A percentile compares a stretch with the other conserved stretches of the same genome.
Conservation (phyloP, 1,140 invertebrate genomes). For the Geopemphigus sp. region DNA sequence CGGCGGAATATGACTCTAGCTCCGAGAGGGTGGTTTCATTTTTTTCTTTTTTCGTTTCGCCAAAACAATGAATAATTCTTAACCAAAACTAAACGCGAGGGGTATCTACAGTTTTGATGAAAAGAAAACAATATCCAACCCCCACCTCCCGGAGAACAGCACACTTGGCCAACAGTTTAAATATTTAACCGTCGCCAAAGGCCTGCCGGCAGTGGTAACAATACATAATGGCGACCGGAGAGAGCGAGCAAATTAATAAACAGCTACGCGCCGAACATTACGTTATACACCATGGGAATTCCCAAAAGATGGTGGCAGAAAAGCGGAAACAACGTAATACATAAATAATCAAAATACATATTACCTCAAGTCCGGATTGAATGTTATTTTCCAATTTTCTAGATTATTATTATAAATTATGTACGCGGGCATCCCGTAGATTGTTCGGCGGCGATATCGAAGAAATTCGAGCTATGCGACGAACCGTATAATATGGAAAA, state of each 20-base stretch:
- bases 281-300: slow-evolving; percentile 35
- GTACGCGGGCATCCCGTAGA: not conserved
- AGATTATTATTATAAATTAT: slow-evolving; percentile 42
- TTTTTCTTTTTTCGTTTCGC: slow-evolving; percentile 14
- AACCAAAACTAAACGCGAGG: not conserved
- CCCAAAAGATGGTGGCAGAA: slow-evolving; percentile 38
- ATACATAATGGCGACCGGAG: slow-evolving; percentile 31
- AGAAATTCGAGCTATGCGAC: not conserved
- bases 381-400: slow-evolving; percentile 43
- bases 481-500: not conserved
- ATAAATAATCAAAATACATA: slow-evolving; percentile 40
- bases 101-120: slow-evolving; percentile 38
- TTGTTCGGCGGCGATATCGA: not conserved
- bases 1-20: not conserved
- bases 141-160: slow-evolving; percentile 7
- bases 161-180: slow-evolving; percentile 35
- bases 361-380: slow-evolving; percentile 32
- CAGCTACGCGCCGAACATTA: slow-evolving; percentile 44
- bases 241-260: slow-evolving; percentile 40
- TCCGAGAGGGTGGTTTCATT: not conserved
- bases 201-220: slow-evolving; percentile 24
- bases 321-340: slow-evolving; percentile 14
- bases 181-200: slow-evolving; percentile 47
- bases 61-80: slow-evolving; percentile 46
- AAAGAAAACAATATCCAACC: slow-evolving; percentile 37